Conservation (phyloP, 2,888 invertebrate species). For the Drosophila kambysellisi region DNA sequence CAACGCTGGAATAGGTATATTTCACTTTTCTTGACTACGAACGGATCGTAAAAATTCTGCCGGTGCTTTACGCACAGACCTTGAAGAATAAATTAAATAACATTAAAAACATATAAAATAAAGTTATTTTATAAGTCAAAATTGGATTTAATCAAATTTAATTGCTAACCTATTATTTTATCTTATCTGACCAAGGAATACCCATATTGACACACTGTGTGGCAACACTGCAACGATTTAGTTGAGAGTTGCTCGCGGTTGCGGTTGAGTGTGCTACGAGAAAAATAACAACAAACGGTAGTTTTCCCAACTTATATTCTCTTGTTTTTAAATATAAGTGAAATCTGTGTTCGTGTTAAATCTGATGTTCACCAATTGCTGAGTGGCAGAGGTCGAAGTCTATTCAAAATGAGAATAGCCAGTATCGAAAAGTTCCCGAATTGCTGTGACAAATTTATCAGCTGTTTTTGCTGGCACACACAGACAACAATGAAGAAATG, state of each 20-base stretch:
- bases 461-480: slow-evolving; percentile 42
- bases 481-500: slow-evolving; percentile 3
- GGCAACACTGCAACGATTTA: slow-evolving; percentile 40
- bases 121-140: background rate
- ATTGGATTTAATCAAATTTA: background rate
- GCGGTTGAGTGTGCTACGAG: slow-evolving; percentile 76
- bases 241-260: slow-evolving; percentile 72
- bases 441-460: slow-evolving; percentile 42
- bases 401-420: background rate
- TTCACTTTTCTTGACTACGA: background rate
- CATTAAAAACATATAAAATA: background rate
- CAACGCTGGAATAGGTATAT: background rate
- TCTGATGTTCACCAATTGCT: background rate
- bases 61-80: background rate
- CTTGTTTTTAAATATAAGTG: slow-evolving; percentile 4
- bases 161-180: background rate
- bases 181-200: background rate
- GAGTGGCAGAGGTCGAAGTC: background rate
- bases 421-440: background rate
- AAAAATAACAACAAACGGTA: slow-evolving; percentile 32
- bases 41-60: background rate
- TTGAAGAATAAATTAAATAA: background rate
- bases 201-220: background rate
- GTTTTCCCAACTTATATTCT: slow-evolving; percentile 15
- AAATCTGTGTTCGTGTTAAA: background rate